Conservation (phyloP, 2,888 invertebrate species). For the Bombyx huttoni region DNA sequence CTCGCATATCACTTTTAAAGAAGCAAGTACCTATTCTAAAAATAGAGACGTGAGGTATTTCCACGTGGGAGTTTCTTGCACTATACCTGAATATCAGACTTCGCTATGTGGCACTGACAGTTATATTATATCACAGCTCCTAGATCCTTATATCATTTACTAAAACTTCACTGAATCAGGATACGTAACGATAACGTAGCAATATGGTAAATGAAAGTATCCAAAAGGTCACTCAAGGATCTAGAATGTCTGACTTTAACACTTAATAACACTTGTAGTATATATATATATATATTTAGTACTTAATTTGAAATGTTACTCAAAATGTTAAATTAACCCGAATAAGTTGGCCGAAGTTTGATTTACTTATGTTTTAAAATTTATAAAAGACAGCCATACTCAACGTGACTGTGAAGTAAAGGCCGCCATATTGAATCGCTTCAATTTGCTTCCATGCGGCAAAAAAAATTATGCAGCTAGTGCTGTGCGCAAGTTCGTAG, state of each 20-base stretch:
- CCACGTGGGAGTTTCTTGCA: conserved; percentile 67
- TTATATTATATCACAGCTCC: conserved; percentile 52
- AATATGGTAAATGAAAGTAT: conserved; percentile 67
- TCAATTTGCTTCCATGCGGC: conserved; percentile 58
- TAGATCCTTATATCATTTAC: conserved; percentile 25
- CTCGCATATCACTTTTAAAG: conserved; percentile 42
- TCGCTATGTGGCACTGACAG: conserved; percentile 44
- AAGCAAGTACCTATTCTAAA: conserved; percentile 62
- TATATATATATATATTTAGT: conserved; percentile 41
- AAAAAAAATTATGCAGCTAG: conserved; percentile 38
- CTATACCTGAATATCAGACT: conserved; percentile 53
- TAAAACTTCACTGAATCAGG: conserved; percentile 28
- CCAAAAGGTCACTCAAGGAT: conserved; percentile 68
- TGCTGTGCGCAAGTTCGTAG: conserved; percentile 56
- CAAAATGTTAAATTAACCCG: conserved; percentile 34
- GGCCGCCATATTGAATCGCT: conserved; percentile 63
- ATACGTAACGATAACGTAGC: conserved; percentile 34
- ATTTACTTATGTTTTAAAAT: conserved; percentile 36
- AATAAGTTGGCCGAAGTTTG: conserved; percentile 31
- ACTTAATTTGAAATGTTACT: conserved; percentile 41
- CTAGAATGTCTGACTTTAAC: conserved; percentile 49
- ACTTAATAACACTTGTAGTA: conserved; percentile 49
- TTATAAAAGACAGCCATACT: conserved; percentile 49
- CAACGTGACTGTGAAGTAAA: conserved; percentile 56
- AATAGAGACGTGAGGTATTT: conserved; percentile 68